Evolutionary conservation across 2,113 vertebrate genomes (phyloP).

Genomic region (Lamprologus sp.): DNA sequence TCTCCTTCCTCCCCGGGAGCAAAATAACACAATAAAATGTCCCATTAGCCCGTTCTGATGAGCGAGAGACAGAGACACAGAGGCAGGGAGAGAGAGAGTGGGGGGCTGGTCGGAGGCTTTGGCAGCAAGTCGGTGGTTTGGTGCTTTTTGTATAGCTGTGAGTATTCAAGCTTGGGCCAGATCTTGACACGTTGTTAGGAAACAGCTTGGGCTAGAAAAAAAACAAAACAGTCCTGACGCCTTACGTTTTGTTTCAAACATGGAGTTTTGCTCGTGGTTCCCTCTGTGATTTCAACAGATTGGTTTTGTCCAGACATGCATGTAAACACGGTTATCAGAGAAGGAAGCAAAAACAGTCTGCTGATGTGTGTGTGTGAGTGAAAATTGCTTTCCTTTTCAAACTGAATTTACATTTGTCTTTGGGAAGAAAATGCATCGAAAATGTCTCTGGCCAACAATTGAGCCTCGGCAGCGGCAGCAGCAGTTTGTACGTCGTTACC

Average conservation of each 20-base stretch:
- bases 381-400: slow-evolving; percentile 47
- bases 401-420: slow-evolving; percentile 50
- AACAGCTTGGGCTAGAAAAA: not conserved
- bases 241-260: not conserved
- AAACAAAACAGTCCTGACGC: not conserved
- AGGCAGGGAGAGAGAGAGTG: not conserved
- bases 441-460: slow-evolving; percentile 17
- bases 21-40: not conserved
- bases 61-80: not conserved
- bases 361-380: not conserved
- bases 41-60: not conserved
- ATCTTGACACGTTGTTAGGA: not conserved
- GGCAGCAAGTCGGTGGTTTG: not conserved
- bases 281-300: slow-evolving; percentile 32
- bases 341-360: not conserved
- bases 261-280: not conserved
- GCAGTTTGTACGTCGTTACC: slow-evolving; percentile 10
- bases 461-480: not conserved
- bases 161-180: not conserved
- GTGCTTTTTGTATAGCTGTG: not conserved
- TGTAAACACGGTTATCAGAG: slow-evolving; percentile 49
- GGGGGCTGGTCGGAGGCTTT: not conserved
- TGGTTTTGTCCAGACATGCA: slow-evolving; percentile 19
- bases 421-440: slow-evolving; percentile 21
- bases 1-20: not conserved